Evolutionary conservation across 2,797 vertebrate species (phyloP), one percentile per base, ranked within the genome.

Genomic region (Syncerus caffer): DNA sequence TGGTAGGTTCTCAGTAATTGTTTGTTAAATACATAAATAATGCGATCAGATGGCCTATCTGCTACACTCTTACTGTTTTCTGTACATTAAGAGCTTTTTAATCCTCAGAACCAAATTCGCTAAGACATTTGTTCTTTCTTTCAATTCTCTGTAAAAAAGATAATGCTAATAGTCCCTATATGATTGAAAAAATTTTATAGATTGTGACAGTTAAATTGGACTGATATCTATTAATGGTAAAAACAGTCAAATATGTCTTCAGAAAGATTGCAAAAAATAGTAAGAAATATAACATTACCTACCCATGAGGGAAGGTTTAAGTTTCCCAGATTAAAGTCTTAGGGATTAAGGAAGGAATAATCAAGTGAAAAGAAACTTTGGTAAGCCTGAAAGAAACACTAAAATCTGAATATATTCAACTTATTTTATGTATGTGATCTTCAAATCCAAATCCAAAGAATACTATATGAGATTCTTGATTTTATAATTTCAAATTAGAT

Each of bases 51-150:
- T 19, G 12, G 27, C 42, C 3, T 51, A 31, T 50, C 83, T 90
- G 51, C 51, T 45, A 0, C 0, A 3, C 38, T 71, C 60, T 90
- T 53, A 34, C 27, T 78, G 5, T 71, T 89, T 67, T 88, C 38
- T 86, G 15, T 38, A 38, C 10, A 34, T 27, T 25, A 3, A 38
- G n/a, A 47, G 19, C 13, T 53, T 21, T 60, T 86, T 55, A 42
- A 82, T 53, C 57, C 83, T 96, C 55, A 67, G 57, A 85, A 82
- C 51, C 38, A 84, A 45, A 79, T 85, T 86, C 87, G 19, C 60
- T 92, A 27, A 67, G 53, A 29, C 34, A 45, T 64, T 90, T 93
- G 11, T 89, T 85, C 58, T 95, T 93, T 88, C 42, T 96, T 82
- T 88, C 45, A 82, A n/a, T 87, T 93, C 38, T 95, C 29, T 51